Evolutionary conservation across 2,888 invertebrate genomes (phyloP), one percentile per base, ranked within the genome.

Genomic region (Zelleria hepariella): DNA sequence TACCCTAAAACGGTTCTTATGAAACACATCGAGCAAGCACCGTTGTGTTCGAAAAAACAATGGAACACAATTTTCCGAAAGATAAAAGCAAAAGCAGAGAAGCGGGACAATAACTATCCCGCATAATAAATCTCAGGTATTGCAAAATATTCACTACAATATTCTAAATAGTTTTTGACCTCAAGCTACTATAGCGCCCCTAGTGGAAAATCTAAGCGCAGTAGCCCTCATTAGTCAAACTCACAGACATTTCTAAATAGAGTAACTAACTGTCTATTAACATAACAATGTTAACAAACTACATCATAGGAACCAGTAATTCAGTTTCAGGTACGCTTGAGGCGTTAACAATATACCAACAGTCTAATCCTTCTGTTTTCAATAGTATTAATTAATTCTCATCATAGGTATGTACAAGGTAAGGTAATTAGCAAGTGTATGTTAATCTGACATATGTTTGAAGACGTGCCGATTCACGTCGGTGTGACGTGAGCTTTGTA

Each of bases 321-420:
- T 58, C n/a, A 42, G 58, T 58, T 25, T 47, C 57, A 47, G 26
- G 47, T 21, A 26, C 21, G 60, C 62, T 59, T 55, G 55, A 23
- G 59, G 59, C 60, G 56, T 52, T 48, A 56, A 58, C 57, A 61
- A 56, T 62, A 62, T 62, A 51, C 59, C 55, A 61, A 61, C 62
- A 54, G 59, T 57, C 60, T 63, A 63, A 64, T 61, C 59, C 64
- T 59, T 62, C 74, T 77, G 77, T 74, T 77, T 77, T 75, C 73
- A 73, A 80, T 80, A 72, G 72, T 70, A 73, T 76, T 77, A 77
- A 81, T 81, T 79, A 80, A 77, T 80, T 74, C 74, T 71, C 72
- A 74, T 76, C 72, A 76, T 74, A 73, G 70, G 47, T 47, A 47
- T 70, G 69, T 74, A 77, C 75, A 71, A 68, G 74, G 68, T 68